phyloP scores from a whole-genome alignment of 1,140 invertebrate species.

The Drosophila orena region DNA sequence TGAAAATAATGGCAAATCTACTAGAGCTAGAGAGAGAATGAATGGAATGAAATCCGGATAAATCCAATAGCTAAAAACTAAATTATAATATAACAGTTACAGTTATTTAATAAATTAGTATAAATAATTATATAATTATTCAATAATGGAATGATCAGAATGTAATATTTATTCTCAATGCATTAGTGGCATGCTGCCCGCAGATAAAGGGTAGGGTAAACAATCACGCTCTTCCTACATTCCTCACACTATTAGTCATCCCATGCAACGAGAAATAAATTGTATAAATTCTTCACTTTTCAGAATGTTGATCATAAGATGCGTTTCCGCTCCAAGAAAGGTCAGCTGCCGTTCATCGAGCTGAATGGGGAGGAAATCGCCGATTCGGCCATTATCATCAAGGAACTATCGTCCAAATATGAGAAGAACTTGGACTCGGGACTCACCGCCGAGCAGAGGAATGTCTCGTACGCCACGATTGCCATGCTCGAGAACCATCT shows the following conservation, averaged over 20 bases:
- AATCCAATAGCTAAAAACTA: no score
- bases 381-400: constrained; percentile 95
- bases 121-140: no score
- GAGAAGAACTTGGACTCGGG: constrained; percentile 92
- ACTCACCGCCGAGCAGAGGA: constrained; percentile 93
- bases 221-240: constrained; percentile 32
- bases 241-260: constrained; percentile 53
- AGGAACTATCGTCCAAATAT: constrained; percentile 92
- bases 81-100: no score
- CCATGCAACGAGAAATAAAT: constrained; percentile 12
- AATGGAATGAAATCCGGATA: no score
- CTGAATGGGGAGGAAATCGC: constrained; percentile 96
- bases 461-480: constrained; percentile 95
- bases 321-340: constrained; percentile 96
- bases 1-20: no score
- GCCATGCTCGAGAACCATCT: constrained; percentile 98
- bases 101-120: no score
- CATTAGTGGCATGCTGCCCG: constrained; percentile 7
- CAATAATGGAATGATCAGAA: no score
- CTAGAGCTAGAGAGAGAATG: no score
- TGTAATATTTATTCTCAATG: constrained; percentile 4
- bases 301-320: constrained; percentile 98
- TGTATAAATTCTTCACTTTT: constrained; percentile 74
- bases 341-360: constrained; percentile 96
- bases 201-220: constrained; percentile 30